A percentile compares a stretch with the other conserved stretches of the same genome.
Conservation (phyloP, 2,888 invertebrate genomes). For the Epinotia nisella region DNA sequence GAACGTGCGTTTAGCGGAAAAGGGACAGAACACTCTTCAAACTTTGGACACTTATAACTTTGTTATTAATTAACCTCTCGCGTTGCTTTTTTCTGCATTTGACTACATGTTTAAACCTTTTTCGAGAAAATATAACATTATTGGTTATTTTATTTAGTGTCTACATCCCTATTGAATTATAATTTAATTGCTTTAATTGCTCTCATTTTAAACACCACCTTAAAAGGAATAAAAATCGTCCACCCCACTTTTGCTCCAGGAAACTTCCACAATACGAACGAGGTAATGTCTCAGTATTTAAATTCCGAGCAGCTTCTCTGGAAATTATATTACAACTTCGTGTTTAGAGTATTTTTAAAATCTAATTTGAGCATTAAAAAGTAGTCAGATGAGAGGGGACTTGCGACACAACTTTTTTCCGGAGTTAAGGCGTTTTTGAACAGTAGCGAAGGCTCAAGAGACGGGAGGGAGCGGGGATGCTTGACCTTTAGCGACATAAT, state of each 20-base stretch:
- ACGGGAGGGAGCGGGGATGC: conserved; percentile 18
- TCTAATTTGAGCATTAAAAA: conserved; percentile 53
- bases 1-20: no score
- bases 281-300: conserved; percentile 18
- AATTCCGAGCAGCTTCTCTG: conserved; percentile 30
- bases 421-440: conserved; percentile 66
- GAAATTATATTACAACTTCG: conserved; percentile 35
- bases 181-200: neutral
- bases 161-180: no score
- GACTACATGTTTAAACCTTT: no score
- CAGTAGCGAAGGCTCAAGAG: conserved; percentile 49
- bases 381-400: conserved; percentile 43
- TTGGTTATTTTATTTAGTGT: no score
- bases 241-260: neutral
- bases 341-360: conserved; percentile 53
- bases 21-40: no score
- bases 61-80: no score
- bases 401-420: conserved; percentile 59
- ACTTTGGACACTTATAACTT: no score
- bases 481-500: neutral
- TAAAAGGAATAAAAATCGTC: neutral
- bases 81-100: no score
- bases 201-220: neutral
- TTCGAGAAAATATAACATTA: no score
- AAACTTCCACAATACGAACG: conserved; percentile 22